Evolutionary conservation across 2,113 vertebrate genomes (phyloP).

Genomic region (Corythornis cristatus): DNA sequence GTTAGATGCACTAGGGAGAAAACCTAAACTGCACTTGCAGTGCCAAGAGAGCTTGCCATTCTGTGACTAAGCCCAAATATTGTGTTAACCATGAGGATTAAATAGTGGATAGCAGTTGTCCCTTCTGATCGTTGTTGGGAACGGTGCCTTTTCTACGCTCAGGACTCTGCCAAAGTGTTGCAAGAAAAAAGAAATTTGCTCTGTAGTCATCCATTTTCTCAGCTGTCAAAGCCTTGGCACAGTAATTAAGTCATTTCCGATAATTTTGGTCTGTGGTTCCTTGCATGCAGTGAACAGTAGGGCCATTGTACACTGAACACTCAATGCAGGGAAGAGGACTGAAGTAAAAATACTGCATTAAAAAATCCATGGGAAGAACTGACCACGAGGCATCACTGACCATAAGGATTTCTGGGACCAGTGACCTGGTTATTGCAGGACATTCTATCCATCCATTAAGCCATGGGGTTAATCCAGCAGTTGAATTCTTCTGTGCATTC

Average conservation of each 20-base stretch:
- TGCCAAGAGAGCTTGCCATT: background rate
- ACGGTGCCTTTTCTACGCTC: background rate
- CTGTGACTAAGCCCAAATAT: background rate
- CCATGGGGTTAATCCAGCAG: background rate
- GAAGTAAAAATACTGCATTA: background rate
- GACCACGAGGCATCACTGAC: background rate
- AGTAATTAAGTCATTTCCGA: background rate
- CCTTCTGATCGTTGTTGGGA: background rate
- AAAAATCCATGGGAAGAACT: background rate
- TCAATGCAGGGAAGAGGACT: background rate
- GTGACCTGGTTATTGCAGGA: background rate
- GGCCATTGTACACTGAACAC: background rate
- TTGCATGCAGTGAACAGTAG: background rate
- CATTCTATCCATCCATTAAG: background rate
- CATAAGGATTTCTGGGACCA: background rate
- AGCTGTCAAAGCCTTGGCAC: background rate
- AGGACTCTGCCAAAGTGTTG: background rate
- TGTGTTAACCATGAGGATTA: background rate
- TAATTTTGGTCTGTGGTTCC: background rate
- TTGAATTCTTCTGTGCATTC: background rate
- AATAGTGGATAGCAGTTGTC: background rate
- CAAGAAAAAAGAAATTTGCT: background rate
- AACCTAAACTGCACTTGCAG: background rate
- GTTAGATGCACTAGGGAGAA: background rate
- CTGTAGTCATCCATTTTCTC: background rate